These are phyloP conservation scores for Arctia plantaginis DNA, from an alignment of 2,888 invertebrate species.

Conservation along the genomic window DNA sequence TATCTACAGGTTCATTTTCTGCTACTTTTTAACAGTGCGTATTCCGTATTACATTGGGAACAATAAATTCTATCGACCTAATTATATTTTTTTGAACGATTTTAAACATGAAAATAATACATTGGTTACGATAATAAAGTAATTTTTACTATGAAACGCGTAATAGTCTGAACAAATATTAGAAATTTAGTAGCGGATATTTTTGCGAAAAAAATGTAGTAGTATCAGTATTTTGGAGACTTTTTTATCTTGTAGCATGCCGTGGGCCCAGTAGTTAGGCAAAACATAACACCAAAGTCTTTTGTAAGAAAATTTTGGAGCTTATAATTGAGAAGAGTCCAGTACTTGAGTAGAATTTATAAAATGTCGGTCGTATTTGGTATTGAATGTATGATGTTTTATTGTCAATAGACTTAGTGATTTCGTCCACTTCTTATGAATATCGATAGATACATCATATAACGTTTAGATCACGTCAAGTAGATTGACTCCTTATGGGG, in stretches of 20 bases:
- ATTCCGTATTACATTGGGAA: slow-evolving; percentile 71
- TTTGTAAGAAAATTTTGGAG: slow-evolving; percentile 74
- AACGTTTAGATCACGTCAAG: slow-evolving; percentile 24
- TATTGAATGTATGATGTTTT: slow-evolving; percentile 55
- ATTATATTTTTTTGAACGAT: slow-evolving; percentile 74
- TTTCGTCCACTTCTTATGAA: slow-evolving; percentile 73
- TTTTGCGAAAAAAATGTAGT: slow-evolving; percentile 79
- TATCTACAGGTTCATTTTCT: slow-evolving; percentile 47
- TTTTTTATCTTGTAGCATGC: slow-evolving; percentile 73
- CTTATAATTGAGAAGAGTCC: slow-evolving; percentile 71
- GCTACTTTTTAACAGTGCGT: slow-evolving; percentile 43
- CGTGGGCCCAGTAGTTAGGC: slow-evolving; percentile 81
- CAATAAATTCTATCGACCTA: slow-evolving; percentile 75
- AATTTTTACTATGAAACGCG: slow-evolving; percentile 60
- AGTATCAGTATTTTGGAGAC: slow-evolving; percentile 82
- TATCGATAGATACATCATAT: slow-evolving; percentile 32
- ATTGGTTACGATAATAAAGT: slow-evolving; percentile 55
- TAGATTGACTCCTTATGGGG: slow-evolving; percentile 6
- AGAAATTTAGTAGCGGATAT: slow-evolving; percentile 78
- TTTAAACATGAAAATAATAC: slow-evolving; percentile 59
- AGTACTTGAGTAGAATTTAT: slow-evolving; percentile 50
- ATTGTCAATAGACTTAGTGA: slow-evolving; percentile 71
- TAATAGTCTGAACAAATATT: slow-evolving; percentile 73
- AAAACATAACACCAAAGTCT: slow-evolving; percentile 81
- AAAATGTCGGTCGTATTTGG: slow-evolving; percentile 42